Conservation (phyloP, 2,888 invertebrate species). For the Campoplex nolae region DNA sequence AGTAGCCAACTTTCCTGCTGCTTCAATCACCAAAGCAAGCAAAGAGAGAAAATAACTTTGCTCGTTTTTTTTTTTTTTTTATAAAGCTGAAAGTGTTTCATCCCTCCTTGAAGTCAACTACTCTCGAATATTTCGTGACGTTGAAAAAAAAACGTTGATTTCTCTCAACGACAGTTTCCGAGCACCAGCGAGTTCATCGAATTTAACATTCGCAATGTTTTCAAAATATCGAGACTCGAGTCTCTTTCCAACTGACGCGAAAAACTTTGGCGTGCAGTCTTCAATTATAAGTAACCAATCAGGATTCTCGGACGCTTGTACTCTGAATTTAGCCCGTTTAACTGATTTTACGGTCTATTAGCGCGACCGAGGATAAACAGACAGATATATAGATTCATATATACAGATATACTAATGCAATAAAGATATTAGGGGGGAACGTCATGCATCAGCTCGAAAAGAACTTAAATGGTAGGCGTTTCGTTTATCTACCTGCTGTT, state of each 20-base stretch:
- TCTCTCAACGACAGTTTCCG: not conserved
- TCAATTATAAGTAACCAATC: constrained; percentile 70
- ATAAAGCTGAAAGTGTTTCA: not conserved
- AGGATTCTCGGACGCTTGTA: constrained; percentile 36
- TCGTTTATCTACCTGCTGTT: constrained; percentile 78
- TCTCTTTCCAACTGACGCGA: not conserved
- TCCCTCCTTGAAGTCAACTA: not conserved
- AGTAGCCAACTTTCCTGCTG: not conserved
- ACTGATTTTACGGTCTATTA: constrained; percentile 72
- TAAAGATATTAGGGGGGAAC: constrained; percentile 53
- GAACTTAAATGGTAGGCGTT: constrained; percentile 73
- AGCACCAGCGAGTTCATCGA: not conserved
- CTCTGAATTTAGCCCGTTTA: constrained; percentile 59
- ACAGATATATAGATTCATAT: constrained; percentile 48
- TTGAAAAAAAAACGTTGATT: not conserved
- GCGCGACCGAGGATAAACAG: constrained; percentile 38
- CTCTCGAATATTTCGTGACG: not conserved
- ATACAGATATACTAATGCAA: constrained; percentile 31
- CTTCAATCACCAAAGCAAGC: not conserved
- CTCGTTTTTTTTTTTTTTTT: not conserved
- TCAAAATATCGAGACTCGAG: constrained; percentile 5
- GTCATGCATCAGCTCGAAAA: constrained; percentile 42
- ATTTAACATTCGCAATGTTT: not conserved
- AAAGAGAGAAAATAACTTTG: not conserved
- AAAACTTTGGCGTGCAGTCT: constrained; percentile 13